phyloP scores from a whole-genome alignment of 2,888 invertebrate genomes.

The Epinotia nisella region DNA sequence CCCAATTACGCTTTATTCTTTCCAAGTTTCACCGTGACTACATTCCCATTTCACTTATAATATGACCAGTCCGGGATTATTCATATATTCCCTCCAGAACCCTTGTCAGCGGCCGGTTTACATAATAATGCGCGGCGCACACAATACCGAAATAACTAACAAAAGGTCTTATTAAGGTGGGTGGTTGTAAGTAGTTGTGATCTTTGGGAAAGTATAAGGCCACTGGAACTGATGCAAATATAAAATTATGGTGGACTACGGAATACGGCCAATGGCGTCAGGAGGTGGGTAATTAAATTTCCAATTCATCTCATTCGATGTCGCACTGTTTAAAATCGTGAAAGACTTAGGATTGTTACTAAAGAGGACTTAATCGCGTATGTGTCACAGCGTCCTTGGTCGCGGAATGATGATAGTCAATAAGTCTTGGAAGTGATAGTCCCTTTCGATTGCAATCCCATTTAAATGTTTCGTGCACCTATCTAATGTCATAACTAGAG shows the following conservation, averaged over 20 bases:
- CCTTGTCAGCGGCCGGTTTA: conserved; percentile 26
- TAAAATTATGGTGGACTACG: conserved; percentile 6
- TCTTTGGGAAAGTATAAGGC: not conserved
- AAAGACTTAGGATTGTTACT: no score
- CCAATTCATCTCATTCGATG: not conserved
- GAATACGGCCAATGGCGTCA: not conserved
- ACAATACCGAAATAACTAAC: conserved; percentile 11
- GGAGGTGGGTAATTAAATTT: not conserved
- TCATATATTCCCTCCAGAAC: conserved; percentile 24
- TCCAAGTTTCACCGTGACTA: not conserved
- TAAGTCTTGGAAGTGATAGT: no score
- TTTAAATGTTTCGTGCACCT: no score
- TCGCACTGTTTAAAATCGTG: not conserved
- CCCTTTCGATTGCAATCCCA: no score
- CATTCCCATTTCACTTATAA: no score
- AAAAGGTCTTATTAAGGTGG: not conserved
- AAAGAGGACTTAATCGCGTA: no score
- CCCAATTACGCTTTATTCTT: no score
- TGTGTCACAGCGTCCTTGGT: no score
- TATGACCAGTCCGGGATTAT: no score
- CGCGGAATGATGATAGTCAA: no score
- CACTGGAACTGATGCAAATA: conserved; percentile 7
- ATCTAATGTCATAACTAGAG: no score
- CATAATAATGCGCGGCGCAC: conserved; percentile 24
- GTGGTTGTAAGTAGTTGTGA: not conserved